Evolutionary conservation across 2,797 vertebrate species (phyloP), one percentile per base, ranked within the genome.

Genomic region (Epinephelus coioides): DNA sequence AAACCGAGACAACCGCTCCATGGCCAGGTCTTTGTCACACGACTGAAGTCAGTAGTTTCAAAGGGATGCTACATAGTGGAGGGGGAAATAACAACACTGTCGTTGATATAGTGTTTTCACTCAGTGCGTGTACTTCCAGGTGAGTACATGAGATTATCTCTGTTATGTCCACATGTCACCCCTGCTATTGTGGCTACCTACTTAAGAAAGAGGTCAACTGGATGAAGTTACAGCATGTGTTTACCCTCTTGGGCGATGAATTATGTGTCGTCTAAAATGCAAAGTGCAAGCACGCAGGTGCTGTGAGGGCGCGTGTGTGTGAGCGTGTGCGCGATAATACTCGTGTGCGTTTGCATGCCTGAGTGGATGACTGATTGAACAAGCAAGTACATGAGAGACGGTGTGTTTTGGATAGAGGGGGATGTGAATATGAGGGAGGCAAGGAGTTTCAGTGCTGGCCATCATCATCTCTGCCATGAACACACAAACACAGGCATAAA

Each of bases 151-250:
- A 72, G 84, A 89, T 86, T 66, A 86, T 86, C 79, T 85, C 81
- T 75, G 73, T 70, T 87, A 81, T 85, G 89, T 86, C 88, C 86
- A 79, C 79, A 87, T 77, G 79, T 68, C 82, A 74, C 66, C 61
- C 13, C 75, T 49, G 68, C 76, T 76, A 80, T 79, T 88, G 81
- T 86, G 76, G 86, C 88, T 91, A 88, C 86, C 89, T 88, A 83
- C 87, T 88, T 90, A 81, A 88, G 86, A 94, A 92, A 86, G 88
- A 93, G 91, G 93, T 94, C 91, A 91, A 89, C 85, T 84, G 85
- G 91, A 91, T 88, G 88, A 86, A 93, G 86, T 82, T 89, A 19
- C 90, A 90, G 90, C 89, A 47, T 92, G 89, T 79, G 77, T 88
- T 88, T 81, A 79, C 73, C 79, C 88, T 88, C 88, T 62, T 49